Conservation (phyloP, 2,888 invertebrate genomes). For the Lasioglossum morio region DNA sequence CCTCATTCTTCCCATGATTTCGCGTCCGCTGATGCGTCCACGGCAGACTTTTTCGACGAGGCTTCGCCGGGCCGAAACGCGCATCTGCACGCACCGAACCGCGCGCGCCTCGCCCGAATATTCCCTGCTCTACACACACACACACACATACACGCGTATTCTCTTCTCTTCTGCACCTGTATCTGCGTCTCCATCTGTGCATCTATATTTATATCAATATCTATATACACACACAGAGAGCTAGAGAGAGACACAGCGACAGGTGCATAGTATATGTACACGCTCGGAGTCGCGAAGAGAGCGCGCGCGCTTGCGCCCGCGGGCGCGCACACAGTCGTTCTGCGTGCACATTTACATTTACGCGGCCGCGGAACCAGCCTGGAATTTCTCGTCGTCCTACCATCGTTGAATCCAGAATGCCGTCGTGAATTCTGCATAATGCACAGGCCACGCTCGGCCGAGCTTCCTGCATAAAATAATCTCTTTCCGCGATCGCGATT, state of each 20-base stretch:
- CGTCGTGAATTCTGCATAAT: slow-evolving; percentile 77
- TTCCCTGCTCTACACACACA: slow-evolving; percentile 24
- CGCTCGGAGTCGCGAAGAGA: background rate
- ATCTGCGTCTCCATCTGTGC: slow-evolving; percentile 6
- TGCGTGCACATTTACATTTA: slow-evolving; percentile 28
- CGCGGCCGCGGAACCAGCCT: slow-evolving; percentile 45
- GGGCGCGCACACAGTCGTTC: background rate
- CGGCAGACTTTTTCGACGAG: slow-evolving; percentile 64
- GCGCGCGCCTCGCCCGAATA: slow-evolving; percentile 54
- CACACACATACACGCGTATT: background rate
- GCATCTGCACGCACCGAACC: slow-evolving; percentile 64
- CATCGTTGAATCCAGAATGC: slow-evolving; percentile 72
- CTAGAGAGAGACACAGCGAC: background rate
- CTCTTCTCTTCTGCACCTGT: slow-evolving; percentile 7
- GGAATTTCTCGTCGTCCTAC: slow-evolving; percentile 63
- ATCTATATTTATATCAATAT: slow-evolving; percentile 21
- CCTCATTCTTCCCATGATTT: slow-evolving; percentile 67
- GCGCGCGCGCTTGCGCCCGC: background rate
- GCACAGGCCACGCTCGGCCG: slow-evolving; percentile 77
- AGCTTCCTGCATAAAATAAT: slow-evolving; percentile 81
- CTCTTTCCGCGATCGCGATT: slow-evolving; percentile 80
- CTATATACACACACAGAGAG: background rate
- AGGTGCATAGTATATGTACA: background rate
- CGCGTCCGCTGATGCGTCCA: slow-evolving; percentile 71
- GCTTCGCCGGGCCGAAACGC: slow-evolving; percentile 49